phyloP scores from a whole-genome alignment of 2,888 invertebrate species.

The Cheilosia variabilis region DNA sequence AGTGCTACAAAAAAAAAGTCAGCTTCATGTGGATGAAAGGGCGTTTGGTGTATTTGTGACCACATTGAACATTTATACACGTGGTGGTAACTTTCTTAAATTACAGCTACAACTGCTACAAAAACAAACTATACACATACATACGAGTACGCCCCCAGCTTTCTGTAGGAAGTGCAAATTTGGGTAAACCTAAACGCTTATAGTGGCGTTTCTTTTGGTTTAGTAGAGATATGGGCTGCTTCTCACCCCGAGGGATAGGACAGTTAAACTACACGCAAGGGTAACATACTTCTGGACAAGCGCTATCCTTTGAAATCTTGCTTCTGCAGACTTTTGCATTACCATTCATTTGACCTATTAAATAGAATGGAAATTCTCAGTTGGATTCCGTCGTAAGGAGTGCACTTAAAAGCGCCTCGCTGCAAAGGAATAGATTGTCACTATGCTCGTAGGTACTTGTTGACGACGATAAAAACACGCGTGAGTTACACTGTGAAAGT shows the following conservation, averaged over 20 bases:
- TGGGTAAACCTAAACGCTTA: conserved; percentile 14
- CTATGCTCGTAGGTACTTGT: conserved; percentile 52
- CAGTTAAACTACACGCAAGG: conserved; percentile 29
- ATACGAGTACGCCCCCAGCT: neutral
- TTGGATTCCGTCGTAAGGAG: conserved; percentile 48
- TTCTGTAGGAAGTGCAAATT: conserved; percentile 10
- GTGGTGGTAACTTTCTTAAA: conserved; percentile 35
- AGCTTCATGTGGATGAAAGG: neutral
- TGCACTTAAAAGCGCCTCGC: conserved; percentile 54
- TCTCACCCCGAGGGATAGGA: neutral
- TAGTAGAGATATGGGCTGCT: neutral
- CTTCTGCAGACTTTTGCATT: conserved; percentile 31
- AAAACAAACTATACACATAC: neutral
- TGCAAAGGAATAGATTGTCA: conserved; percentile 56
- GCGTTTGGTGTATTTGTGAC: neutral
- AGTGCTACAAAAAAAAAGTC: neutral
- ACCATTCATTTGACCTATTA: conserved; percentile 67
- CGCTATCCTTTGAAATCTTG: conserved; percentile 1
- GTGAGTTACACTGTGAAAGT: conserved; percentile 60
- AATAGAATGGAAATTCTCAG: conserved; percentile 69
- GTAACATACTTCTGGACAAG: conserved; percentile 28
- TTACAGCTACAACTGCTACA: neutral
- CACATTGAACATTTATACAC: conserved; percentile 21
- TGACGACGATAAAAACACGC: conserved; percentile 53
- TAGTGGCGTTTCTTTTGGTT: neutral